Evolutionary conservation across 1,140 invertebrate genomes (phyloP).

Genomic region (Macrostomum lignano): DNA sequence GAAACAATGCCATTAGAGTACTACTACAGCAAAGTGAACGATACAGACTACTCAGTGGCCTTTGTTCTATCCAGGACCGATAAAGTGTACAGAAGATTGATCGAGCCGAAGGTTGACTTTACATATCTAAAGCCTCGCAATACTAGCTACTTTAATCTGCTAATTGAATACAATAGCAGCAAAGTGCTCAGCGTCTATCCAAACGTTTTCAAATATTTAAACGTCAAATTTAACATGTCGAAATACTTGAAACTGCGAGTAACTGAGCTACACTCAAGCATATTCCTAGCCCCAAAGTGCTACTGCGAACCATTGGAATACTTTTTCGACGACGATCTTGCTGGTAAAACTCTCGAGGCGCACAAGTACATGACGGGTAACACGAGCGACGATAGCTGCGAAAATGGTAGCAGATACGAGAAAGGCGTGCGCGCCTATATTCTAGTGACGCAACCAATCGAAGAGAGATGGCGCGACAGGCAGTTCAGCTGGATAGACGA

Average conservation of each 20-base stretch:
- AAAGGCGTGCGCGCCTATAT: conserved; percentile 27
- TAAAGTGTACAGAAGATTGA: conserved; percentile 24
- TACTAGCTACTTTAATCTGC: conserved; percentile 24
- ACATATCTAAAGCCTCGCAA: too few species aligned
- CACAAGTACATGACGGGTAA: conserved; percentile 28
- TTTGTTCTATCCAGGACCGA: conserved; percentile 25
- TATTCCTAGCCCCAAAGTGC: conserved; percentile 25
- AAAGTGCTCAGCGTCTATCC: conserved; percentile 13
- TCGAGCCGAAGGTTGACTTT: conserved; percentile 22
- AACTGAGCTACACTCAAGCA: conserved; percentile 22
- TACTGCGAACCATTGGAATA: conserved; percentile 28
- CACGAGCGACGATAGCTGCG: conserved; percentile 5
- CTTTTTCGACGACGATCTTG: conserved; percentile 27
- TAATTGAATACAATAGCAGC: conserved; percentile 23
- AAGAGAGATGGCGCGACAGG: conserved; percentile 21
- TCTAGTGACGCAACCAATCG: conserved; percentile 26
- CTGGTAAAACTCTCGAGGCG: conserved; percentile 24
- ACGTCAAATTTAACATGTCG: conserved; percentile 19
- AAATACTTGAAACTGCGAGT: conserved; percentile 16
- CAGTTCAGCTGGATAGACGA: conserved; percentile 24
- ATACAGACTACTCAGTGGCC: conserved; percentile 27
- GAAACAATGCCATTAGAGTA: conserved; percentile 13
- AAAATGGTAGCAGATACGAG: conserved; percentile 14
- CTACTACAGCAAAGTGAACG: conserved; percentile 23
- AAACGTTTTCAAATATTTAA: conserved; percentile 16